Percentiles rank a stretch among this genome's conserved stretches.
Conservation (phyloP, 2,113 vertebrate genomes). For the Pipa parva region DNA sequence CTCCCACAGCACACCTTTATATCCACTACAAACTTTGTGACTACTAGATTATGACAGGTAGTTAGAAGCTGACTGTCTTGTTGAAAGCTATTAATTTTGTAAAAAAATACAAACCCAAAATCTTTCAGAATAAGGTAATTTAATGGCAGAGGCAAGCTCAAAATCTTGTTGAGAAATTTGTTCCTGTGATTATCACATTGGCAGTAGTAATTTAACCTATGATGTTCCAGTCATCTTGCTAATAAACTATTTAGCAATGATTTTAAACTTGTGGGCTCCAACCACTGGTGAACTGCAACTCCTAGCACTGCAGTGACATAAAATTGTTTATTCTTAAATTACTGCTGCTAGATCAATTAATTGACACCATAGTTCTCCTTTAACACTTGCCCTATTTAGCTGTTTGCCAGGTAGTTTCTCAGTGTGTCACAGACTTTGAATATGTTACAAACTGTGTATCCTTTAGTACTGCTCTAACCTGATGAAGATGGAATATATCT, state of each 20-base stretch:
- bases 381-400: too few relatives aligned
- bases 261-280: conserved; percentile 16
- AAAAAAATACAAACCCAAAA: conserved; percentile 36
- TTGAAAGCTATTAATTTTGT: conserved; percentile 33
- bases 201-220: conserved; percentile 37
- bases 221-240: conserved; percentile 26
- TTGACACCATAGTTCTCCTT: too few relatives aligned
- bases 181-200: conserved; percentile 12
- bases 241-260: conserved; percentile 4
- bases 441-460: too few relatives aligned
- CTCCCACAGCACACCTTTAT: too few relatives aligned
- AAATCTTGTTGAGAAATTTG: conserved; percentile 29
- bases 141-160: conserved; percentile 21
- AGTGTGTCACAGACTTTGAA: too few relatives aligned
- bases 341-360: too few relatives aligned
- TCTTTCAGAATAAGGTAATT: conserved; percentile 19
- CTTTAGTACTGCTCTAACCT: too few relatives aligned
- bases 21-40: too few relatives aligned
- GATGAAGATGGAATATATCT: too few relatives aligned
- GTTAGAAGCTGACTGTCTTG: conserved; percentile 27
- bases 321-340: too few relatives aligned
- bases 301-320: background rate
- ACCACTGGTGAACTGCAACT: background rate
- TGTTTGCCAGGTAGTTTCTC: background rate
- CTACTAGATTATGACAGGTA: too few relatives aligned